Conservation (phyloP, 2,888 invertebrate species). For the Pseudococcus viburni region DNA sequence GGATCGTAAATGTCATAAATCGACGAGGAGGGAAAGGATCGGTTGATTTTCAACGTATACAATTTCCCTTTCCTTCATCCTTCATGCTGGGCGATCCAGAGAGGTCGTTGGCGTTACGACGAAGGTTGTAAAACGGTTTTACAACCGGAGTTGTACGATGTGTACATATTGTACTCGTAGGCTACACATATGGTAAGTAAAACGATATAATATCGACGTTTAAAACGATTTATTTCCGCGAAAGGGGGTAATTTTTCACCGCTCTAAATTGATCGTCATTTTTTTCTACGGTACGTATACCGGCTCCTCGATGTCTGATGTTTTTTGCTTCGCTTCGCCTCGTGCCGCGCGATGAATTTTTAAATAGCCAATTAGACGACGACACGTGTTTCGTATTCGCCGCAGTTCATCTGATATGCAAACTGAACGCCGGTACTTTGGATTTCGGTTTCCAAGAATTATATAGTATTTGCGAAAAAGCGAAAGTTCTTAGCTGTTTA, state of each 20-base stretch:
- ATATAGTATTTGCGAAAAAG: no score
- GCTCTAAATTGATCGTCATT: neutral
- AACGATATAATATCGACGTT: conserved; percentile 40
- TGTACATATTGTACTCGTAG: conserved; percentile 1
- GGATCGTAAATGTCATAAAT: conserved; percentile 12
- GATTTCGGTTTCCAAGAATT: neutral
- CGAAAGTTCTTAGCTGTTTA: no score
- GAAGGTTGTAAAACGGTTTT: conserved; percentile 11
- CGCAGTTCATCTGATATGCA: neutral
- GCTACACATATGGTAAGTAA: neutral
- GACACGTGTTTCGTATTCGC: neutral
- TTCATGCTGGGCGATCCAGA: neutral
- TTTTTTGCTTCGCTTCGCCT: neutral
- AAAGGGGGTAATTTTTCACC: neutral
- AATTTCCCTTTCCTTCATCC: neutral
- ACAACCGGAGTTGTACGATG: neutral
- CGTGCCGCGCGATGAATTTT: conserved; percentile 1
- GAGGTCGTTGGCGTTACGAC: neutral
- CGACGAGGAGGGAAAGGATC: neutral
- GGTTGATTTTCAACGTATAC: neutral
- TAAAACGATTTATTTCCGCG: conserved; percentile 19
- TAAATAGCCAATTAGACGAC: conserved; percentile 26
- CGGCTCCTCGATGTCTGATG: neutral
- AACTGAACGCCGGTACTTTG: neutral
- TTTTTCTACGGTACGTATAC: neutral